Evolutionary conservation across 2,888 invertebrate species (phyloP), one percentile per base, ranked within the genome.

Genomic region (Gymnosoma rotundatum): DNA sequence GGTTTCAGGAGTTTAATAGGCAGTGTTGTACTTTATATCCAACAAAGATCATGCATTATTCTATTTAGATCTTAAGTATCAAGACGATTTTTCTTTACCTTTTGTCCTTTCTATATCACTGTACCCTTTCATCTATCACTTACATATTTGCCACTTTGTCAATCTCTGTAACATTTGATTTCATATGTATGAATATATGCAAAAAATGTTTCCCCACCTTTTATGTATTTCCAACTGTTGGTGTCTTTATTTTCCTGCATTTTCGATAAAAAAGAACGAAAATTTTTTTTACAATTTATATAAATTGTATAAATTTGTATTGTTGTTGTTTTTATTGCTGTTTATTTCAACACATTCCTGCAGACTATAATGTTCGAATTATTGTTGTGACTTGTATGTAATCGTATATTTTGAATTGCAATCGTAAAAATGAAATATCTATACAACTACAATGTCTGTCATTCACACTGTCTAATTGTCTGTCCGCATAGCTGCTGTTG

Each of bases 231-330:
- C 42, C 38, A 52, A 14, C 50, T 16, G 20, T 10, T 67, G 42
- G 6, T 56, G 8, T 18, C 45, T 72, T 45, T 32, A 63, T 78
- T 50, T 64, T 70, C 36, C 58, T 75, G 48, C 21, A 48, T 8
- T 76, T 76, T 67, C 18, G 48, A 32, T 38, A n/a, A 61, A 54
- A 63, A n/a, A 18, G 32, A 32, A 64, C n/a, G 32, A 58, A 48
- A 60, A 60, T 60, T 79, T 32, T 25, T 56, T 79, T n/a, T 58
- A 66, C 60, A 66, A 67, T 73, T 66, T 70, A 73, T 69, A 74
- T 79, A 73, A 83, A 73, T 83, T 80, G 56, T 76, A 67, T 72
- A 78, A 74, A 72, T 72, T 84, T 60, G 69, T 74, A 81, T 72
- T 75, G 80, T 63, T 52, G 64, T 42, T 48, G 45, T 20, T 60